phyloP scores from a whole-genome alignment of 1,140 invertebrate species.

The Nasonia giraulti region DNA sequence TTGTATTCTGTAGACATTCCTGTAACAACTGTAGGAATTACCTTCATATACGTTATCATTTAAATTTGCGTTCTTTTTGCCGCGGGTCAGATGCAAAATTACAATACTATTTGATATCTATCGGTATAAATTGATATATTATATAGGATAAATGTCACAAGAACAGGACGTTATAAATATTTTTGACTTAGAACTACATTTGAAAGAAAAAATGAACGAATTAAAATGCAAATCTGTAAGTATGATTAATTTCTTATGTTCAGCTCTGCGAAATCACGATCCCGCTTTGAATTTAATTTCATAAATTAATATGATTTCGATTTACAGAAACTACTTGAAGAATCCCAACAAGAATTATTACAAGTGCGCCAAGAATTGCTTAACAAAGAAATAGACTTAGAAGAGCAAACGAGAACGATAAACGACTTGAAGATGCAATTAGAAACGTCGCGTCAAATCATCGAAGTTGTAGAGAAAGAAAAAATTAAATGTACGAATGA shows the following conservation, averaged over 20 bases:
- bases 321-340: slow-evolving; percentile 55
- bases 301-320: background rate
- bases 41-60: background rate
- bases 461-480: slow-evolving; percentile 61
- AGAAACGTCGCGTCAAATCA: slow-evolving; percentile 53
- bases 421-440: slow-evolving; percentile 60
- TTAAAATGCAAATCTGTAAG: slow-evolving; percentile 58
- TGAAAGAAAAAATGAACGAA: slow-evolving; percentile 60
- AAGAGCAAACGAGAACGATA: slow-evolving; percentile 60
- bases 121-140: background rate
- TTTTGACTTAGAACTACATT: slow-evolving; percentile 56
- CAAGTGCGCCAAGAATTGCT: slow-evolving; percentile 56
- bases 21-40: no score
- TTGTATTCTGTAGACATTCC: no score
- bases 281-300: background rate
- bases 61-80: background rate
- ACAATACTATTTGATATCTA: background rate
- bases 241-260: background rate
- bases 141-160: background rate
- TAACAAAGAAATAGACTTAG: slow-evolving; percentile 56
- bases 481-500: slow-evolving; percentile 59
- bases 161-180: slow-evolving; percentile 47
- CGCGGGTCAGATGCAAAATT: background rate
- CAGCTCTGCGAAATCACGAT: background rate
- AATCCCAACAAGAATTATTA: slow-evolving; percentile 58